These are phyloP conservation scores for Hystrix cristata DNA, from an alignment of 2,113 vertebrate species.

Conservation along the genomic window DNA sequence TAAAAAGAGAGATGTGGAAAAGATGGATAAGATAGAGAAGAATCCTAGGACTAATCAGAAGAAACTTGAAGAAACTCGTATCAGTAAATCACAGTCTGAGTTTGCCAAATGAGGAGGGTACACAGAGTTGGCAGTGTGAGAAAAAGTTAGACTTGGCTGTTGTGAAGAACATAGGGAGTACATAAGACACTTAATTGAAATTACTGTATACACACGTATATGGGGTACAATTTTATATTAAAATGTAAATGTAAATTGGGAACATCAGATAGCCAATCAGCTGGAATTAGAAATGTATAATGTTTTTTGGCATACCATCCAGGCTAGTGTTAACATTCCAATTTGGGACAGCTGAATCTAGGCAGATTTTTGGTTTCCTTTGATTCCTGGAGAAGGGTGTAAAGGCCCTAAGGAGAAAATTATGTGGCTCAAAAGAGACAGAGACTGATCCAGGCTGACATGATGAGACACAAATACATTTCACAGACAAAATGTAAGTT, in stretches of 20 bases:
- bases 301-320: neutral
- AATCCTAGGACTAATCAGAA: constrained; percentile 1
- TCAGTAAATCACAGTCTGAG: neutral
- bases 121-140: neutral
- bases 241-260: constrained; percentile 41
- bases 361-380: constrained; percentile 12
- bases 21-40: neutral
- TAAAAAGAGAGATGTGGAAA: neutral
- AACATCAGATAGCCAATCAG: constrained; percentile 1
- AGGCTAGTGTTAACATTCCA: neutral
- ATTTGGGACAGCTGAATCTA: constrained; percentile 36
- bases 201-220: neutral
- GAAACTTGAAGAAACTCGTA: neutral
- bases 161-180: constrained; percentile 1
- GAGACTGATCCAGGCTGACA: neutral
- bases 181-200: neutral
- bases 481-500: constrained; percentile 29
- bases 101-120: neutral
- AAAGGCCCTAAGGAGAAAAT: neutral
- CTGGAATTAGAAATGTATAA: constrained; percentile 47
- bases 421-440: neutral
- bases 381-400: constrained; percentile 42
- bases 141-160: neutral
- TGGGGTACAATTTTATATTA: constrained; percentile 30
- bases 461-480: neutral